phyloP scores from a whole-genome alignment of 1,140 invertebrate genomes.

The Saccostrea glomerata region DNA sequence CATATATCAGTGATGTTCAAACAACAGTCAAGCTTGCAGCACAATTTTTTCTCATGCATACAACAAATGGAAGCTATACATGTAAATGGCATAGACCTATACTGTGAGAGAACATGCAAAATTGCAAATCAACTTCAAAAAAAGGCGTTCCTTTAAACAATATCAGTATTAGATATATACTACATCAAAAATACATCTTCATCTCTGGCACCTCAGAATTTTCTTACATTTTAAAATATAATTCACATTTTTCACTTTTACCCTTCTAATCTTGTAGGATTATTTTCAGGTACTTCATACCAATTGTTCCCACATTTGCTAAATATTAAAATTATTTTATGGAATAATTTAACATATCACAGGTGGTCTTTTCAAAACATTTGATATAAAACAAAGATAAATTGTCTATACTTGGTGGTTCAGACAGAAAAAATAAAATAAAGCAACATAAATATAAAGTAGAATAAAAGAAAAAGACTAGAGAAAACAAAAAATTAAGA shows the following conservation, averaged over 20 bases:
- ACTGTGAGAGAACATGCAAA: neutral
- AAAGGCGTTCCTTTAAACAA: neutral
- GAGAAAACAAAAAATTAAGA: neutral
- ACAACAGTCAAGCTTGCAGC: neutral
- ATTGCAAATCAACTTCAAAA: neutral
- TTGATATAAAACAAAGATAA: neutral
- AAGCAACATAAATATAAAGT: neutral
- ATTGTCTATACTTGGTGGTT: neutral
- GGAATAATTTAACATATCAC: neutral
- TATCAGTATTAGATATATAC: neutral
- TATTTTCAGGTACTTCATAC: neutral
- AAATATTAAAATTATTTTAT: too few relatives aligned
- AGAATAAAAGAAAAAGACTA: neutral
- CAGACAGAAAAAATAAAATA: neutral
- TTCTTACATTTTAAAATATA: neutral
- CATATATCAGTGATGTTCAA: neutral
- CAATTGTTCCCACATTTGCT: too few relatives aligned
- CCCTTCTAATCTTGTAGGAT: neutral
- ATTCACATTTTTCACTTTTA: neutral
- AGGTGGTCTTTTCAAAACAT: neutral
- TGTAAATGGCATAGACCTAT: neutral
- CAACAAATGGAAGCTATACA: neutral
- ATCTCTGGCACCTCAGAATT: neutral
- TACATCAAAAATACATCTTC: neutral
- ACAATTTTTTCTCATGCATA: neutral